phyloP scores from a whole-genome alignment of 2,888 invertebrate genomes.

The Cryptus viduatorius region DNA sequence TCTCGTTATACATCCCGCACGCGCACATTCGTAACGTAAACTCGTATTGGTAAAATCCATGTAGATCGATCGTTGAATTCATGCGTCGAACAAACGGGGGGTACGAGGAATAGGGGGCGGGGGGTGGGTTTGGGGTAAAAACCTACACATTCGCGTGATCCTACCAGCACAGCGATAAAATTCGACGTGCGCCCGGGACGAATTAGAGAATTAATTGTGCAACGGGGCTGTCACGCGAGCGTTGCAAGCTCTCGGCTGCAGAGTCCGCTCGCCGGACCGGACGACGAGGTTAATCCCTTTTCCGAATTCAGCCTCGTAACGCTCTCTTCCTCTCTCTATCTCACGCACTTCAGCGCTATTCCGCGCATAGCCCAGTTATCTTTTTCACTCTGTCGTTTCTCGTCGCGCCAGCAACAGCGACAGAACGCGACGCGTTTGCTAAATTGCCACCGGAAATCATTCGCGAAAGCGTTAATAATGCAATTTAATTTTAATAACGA shows the following conservation, averaged over 20 bases:
- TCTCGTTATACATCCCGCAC: conserved; percentile 18
- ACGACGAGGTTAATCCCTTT: conserved; percentile 77
- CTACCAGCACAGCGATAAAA: conserved; percentile 73
- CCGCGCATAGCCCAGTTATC: not conserved
- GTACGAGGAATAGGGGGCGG: too few relatives aligned
- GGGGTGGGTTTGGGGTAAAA: not conserved
- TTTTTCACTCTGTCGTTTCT: conserved; percentile 14
- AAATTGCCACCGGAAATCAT: conserved; percentile 79
- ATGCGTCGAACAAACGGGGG: conserved; percentile 6
- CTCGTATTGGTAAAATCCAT: conserved; percentile 21
- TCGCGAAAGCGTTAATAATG: conserved; percentile 80
- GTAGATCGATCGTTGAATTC: conserved; percentile 28
- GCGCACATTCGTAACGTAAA: not conserved
- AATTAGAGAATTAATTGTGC: conserved; percentile 82
- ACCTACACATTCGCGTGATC: conserved; percentile 18
- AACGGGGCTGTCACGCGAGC: conserved; percentile 78
- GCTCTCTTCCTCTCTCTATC: conserved; percentile 7
- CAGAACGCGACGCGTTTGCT: conserved; percentile 67
- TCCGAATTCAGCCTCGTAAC: conserved; percentile 67
- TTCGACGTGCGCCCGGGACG: conserved; percentile 79
- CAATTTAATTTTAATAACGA: conserved; percentile 82
- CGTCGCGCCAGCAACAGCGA: conserved; percentile 18
- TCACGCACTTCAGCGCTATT: not conserved
- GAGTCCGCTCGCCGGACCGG: conserved; percentile 30
- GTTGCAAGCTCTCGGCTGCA: conserved; percentile 21